Conservation (phyloP, 2,113 vertebrate genomes). For the Dipodomys ordii region DNA sequence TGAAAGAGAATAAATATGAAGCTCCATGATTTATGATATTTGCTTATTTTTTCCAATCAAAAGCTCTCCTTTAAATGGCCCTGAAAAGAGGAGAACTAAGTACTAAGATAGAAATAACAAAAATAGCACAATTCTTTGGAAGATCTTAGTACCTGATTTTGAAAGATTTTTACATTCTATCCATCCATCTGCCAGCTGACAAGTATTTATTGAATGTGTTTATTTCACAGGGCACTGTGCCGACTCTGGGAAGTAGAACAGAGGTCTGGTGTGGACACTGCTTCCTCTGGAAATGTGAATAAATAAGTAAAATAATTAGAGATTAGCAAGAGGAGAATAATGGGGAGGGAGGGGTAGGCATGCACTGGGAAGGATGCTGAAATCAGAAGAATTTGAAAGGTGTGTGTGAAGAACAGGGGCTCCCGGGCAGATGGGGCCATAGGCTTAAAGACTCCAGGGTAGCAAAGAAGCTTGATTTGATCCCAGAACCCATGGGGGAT, state of each 20-base stretch:
- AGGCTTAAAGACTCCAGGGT: background rate
- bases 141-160: conserved; percentile 34
- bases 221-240: conserved; percentile 9
- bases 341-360: no score
- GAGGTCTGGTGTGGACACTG: background rate
- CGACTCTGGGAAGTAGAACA: background rate
- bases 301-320: background rate
- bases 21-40: conserved; percentile 70
- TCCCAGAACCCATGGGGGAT: background rate
- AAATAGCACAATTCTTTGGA: conserved; percentile 28
- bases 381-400: background rate
- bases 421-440: background rate
- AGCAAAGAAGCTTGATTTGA: background rate
- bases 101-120: conserved; percentile 50
- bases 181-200: background rate
- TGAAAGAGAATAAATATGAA: conserved; percentile 76
- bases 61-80: conserved; percentile 35
- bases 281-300: background rate
- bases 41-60: conserved; percentile 41
- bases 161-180: conserved; percentile 5
- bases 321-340: background rate
- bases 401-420: background rate
- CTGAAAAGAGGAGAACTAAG: conserved; percentile 21
- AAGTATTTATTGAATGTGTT: background rate
- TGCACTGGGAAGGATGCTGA: background rate